Evolutionary conservation across 2,888 invertebrate species (phyloP).

Genomic region (Drepanosiphum platanoidis): DNA sequence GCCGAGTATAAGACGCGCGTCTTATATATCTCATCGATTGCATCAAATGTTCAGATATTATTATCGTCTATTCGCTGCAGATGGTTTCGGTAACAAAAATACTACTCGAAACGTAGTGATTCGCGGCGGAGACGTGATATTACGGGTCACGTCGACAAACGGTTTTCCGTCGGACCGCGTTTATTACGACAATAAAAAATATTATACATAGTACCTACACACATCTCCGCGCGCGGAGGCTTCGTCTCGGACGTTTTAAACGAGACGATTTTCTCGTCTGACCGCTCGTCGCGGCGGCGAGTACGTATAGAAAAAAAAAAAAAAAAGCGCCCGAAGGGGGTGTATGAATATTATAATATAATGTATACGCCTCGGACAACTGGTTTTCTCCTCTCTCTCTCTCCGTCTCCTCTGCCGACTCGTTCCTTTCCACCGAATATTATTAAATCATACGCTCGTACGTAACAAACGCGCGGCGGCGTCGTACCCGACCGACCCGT

Average conservation of each 20-base stretch:
- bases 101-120: too few relatives aligned
- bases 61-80: too few relatives aligned
- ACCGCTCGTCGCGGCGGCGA: background rate
- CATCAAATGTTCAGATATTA: too few relatives aligned
- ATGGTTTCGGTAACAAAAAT: too few relatives aligned
- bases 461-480: background rate
- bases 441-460: background rate
- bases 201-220: too few relatives aligned
- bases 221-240: too few relatives aligned
- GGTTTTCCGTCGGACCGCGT: too few relatives aligned
- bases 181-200: too few relatives aligned
- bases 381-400: background rate
- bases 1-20: too few relatives aligned
- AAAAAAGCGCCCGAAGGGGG: background rate
- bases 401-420: background rate
- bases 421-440: background rate
- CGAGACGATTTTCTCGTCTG: constrained; percentile 7
- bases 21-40: too few relatives aligned
- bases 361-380: background rate
- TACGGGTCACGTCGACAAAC: too few relatives aligned
- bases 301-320: background rate
- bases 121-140: too few relatives aligned
- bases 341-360: background rate
- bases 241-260: constrained; percentile 14
- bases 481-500: background rate